A percentile compares a stretch with the other conserved stretches of the same genome.
Evolutionary conservation across 2,113 vertebrate species (phyloP).

Genomic region (Corydoras sp.): DNA sequence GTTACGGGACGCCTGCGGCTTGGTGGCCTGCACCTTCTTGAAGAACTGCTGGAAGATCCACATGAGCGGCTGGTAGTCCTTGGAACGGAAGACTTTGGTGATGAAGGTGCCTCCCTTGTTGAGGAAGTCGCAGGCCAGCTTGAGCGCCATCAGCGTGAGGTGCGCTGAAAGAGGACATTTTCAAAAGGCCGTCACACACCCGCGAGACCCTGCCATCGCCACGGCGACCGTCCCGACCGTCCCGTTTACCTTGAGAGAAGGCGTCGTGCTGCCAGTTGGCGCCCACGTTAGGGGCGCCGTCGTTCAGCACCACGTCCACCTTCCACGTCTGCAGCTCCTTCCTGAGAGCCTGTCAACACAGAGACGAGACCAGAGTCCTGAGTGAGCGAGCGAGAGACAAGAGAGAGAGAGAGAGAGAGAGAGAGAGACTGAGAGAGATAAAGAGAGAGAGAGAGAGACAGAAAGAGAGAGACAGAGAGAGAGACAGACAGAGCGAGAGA

Average conservation of each 20-base stretch:
- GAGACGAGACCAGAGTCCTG: not conserved
- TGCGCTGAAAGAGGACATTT: constrained; percentile 64
- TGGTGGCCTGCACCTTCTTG: constrained; percentile 88
- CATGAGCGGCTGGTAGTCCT: constrained; percentile 89
- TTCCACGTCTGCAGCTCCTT: constrained; percentile 97
- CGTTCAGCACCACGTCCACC: constrained; percentile 91
- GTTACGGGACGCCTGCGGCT: constrained; percentile 91
- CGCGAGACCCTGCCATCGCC: not conserved
- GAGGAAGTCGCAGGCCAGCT: constrained; percentile 87
- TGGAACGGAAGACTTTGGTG: constrained; percentile 94
- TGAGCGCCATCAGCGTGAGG: constrained; percentile 87
- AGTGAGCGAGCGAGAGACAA: not conserved
- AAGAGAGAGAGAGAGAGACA: not conserved
- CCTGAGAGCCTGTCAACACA: constrained; percentile 68
- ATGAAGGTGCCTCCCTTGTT: constrained; percentile 87
- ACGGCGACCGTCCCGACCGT: no score
- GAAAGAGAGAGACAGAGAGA: no score
- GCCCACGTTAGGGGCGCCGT: constrained; percentile 91
- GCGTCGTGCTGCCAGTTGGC: constrained; percentile 93
- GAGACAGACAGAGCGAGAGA: no score
- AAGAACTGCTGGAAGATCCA: constrained; percentile 99
- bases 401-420: not conserved
- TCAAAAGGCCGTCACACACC: not conserved
- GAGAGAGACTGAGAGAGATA: no score
- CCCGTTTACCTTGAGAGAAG: constrained; percentile 80